Evolutionary conservation across 2,888 invertebrate species (phyloP), one percentile per base, ranked within the genome.

Genomic region (Spatulosminthurus flaviceps): DNA sequence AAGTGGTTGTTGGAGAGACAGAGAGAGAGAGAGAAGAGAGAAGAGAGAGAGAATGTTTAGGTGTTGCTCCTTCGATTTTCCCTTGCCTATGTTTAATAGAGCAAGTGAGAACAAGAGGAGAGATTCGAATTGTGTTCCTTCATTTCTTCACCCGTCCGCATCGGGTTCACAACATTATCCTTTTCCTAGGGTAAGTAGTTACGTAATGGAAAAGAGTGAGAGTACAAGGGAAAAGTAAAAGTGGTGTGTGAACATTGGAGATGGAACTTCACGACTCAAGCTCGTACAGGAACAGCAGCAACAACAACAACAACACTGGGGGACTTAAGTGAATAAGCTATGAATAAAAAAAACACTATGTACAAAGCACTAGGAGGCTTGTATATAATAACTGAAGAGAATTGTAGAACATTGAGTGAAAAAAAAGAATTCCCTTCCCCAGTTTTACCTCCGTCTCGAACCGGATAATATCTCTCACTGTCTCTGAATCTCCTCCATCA

Each of bases 21-120:
- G 34, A 67, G 69, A 11, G 43, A 51, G n/a, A n/a, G n/a, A n/a
- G n/a, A n/a, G n/a, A n/a, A n/a, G n/a, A 61, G 78, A 71, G 70
- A 71, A 71, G 69, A 77, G 66, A 41, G 34, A 67, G 69, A 11
- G 43, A 51, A n/a, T n/a, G 78, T 70, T 78, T 69, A 71, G 78
- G 69, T 70, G 71, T 78, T 78, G 71, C 51, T 77, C 69, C 77
- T 67, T 13, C 29, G 26, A 19, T 43, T 41, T 72, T 41, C 29
- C 43, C 42, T 43, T 42, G 61, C 51, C 77, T 69, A n/a, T 67
- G 19, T 34, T 51, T 19, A 5, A 51, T 2, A 51, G 51, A 13
- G 34, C 34, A 34, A 7, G 5, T 9, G 34, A 34, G 9, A 34
- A 9, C 5, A 34, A 34, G 34, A 34, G 34, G 34, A 34, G 5